Evolutionary conservation across 2,797 vertebrate genomes (phyloP), one percentile per base, ranked within the genome.

Genomic region (Lerista edwardsae): DNA sequence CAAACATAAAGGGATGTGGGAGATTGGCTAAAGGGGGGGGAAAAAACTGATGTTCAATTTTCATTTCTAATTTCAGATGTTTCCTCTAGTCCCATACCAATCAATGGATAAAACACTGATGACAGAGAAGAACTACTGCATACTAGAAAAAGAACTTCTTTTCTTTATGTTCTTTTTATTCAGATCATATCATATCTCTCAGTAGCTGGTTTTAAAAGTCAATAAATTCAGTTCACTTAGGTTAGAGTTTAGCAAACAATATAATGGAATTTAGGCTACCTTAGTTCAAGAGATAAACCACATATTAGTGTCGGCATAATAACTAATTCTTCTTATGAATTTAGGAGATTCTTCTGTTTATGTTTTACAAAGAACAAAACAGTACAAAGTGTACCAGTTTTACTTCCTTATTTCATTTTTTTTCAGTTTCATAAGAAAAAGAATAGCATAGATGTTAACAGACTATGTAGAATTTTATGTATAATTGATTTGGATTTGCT

Each of bases 401-500:
- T n/a, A n/a, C n/a, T n/a, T n/a, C n/a, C n/a, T n/a, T n/a, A n/a
- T n/a, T n/a, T n/a, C n/a, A n/a, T n/a, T n/a, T n/a, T n/a, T n/a
- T n/a, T n/a, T n/a, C n/a, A n/a, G n/a, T n/a, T n/a, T n/a, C n/a
- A n/a, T n/a, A n/a, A n/a, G n/a, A n/a, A n/a, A n/a, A n/a, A n/a
- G n/a, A n/a, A n/a, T n/a, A n/a, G n/a, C n/a, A n/a, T n/a, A n/a
- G n/a, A n/a, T n/a, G n/a, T n/a, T n/a, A n/a, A n/a, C n/a, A n/a
- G n/a, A n/a, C 68, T 27, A 27, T 87, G 84, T 47, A 68, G 84
- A 2, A 12, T 90, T 85, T 91, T 87, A 59, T 86, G 14, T 62
- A 67, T 83, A 88, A 88, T 39, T 34, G 84, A 75, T 47, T 79
- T 90, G 44, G n/a, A 27, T 89, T 93, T 80, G 11, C 78, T 87